phyloP scores from a whole-genome alignment of 1,140 invertebrate genomes.

The Heliconius melpomene region DNA sequence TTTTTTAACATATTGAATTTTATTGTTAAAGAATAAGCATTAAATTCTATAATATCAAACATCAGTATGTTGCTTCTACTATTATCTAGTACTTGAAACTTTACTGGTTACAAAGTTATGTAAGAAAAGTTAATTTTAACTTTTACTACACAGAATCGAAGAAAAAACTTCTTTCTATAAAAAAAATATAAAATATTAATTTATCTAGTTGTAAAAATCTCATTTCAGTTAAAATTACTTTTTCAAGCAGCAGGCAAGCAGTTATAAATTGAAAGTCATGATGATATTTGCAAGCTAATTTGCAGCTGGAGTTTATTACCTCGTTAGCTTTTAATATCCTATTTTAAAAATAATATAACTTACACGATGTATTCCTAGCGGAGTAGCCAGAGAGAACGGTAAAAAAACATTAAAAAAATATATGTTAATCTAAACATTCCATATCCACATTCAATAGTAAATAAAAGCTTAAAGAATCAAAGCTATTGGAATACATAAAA shows the following conservation, averaged over 20 bases:
- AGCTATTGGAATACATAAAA: no score
- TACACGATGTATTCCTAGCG: no score
- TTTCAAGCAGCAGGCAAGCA: conserved; percentile 19
- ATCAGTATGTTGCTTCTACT: neutral
- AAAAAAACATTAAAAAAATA: neutral
- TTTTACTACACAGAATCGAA: neutral
- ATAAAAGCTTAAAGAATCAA: no score
- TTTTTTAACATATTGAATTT: no score
- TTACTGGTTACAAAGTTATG: neutral
- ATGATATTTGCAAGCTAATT: conserved; percentile 31
- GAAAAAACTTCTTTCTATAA: neutral
- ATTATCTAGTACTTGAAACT: neutral
- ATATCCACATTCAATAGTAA: no score
- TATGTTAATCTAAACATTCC: no score
- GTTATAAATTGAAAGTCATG: conserved; percentile 28
- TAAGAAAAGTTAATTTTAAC: neutral
- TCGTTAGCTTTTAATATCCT: neutral
- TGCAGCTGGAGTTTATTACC: conserved; percentile 18
- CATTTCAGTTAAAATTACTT: conserved; percentile 32
- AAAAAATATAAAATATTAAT: conserved; percentile 19
- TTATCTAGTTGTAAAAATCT: conserved; percentile 25
- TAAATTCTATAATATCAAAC: neutral
- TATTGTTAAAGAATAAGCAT: neutral
- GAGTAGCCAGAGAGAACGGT: no score
- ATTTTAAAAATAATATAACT: neutral